Base-by-base conservation (phyloP, 2,797 vertebrate genomes). In the Peromyscus melanophrys region DNA sequence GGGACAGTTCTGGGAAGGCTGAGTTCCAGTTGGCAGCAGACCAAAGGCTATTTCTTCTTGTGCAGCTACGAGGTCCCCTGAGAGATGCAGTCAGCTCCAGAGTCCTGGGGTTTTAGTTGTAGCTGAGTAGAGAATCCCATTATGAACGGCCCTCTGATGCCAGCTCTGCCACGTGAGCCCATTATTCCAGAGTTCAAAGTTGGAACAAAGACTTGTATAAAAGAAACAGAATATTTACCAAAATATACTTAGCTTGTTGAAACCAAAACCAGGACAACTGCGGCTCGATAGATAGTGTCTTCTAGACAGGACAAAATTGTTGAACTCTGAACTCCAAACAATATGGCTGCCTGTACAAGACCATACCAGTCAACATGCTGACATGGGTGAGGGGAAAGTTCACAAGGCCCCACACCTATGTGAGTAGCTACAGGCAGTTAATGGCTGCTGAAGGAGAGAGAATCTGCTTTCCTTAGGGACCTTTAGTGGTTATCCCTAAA, bases 11-110 rank as follows among this genome's bases (percentile, higher is more conserved):
- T 92, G 87, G 69, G 96, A 87, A 87, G 59, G 57, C 78, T 97
- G 75, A 49, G 93, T 73, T 97, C 97, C 89, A 96, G 89, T 86
- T 96, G 96, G 92, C 95, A 14, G 55, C 31, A 73, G 96, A 86
- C 46, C 85, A 31, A 95, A 95, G 86, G 29, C 93, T 84, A 31
- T 90, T 97, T 96, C 65, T 97, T 73, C 86, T 88, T 11, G 65
- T 17, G 80, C 37, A 94, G 91, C 89, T 92, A 76, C 49, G 61
- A 59, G 86, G 43, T 95, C 87, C 89, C 92, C 84, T 77, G 81
- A 87, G 96, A 82, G 80, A 89, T 76, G 73, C 61, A 89, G 40
- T 92, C 87, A 76, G 89, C 81, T 81, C 40, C n/a, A 46, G 63
- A 75, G 91, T 23, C 57, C 25, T 21, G 63, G 77, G 63, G 73